Evolutionary conservation across 1,140 invertebrate genomes (phyloP).

Genomic region (Nasonia longicornis): DNA sequence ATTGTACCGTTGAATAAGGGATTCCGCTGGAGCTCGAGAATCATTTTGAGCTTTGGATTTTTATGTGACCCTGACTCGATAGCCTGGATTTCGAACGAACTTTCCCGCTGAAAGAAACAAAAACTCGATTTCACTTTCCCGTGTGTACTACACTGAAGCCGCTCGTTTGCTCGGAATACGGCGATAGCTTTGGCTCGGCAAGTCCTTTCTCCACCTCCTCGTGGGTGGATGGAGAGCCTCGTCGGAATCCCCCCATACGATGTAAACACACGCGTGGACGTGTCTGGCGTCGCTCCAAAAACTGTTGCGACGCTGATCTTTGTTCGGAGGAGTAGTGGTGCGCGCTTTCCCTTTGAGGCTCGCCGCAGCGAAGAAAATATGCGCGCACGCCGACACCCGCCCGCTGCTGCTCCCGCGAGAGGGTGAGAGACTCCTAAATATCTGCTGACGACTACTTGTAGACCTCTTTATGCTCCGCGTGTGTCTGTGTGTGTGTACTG

Average conservation of each 20-base stretch:
- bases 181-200: neutral
- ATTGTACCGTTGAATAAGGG: neutral
- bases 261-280: slow-evolving; percentile 1
- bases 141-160: neutral
- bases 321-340: neutral
- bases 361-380: slow-evolving; percentile 37
- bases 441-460: neutral
- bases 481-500: neutral
- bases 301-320: slow-evolving; percentile 23
- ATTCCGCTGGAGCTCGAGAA: neutral
- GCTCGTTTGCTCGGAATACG: neutral
- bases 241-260: neutral
- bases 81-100: neutral
- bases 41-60: neutral
- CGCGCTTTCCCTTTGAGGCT: slow-evolving; percentile 35
- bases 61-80: neutral
- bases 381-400: slow-evolving; percentile 3
- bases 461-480: slow-evolving; percentile 2
- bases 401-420: neutral
- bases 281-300: slow-evolving; percentile 43
- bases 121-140: slow-evolving; percentile 38
- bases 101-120: neutral
- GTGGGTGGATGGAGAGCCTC: slow-evolving; percentile 9
- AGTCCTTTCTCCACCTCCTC: slow-evolving; percentile 11
- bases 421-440: slow-evolving; percentile 36